These are phyloP conservation scores for Xenops minutus DNA, from an alignment of 2,797 vertebrate genomes.

Conservation along the genomic window DNA sequence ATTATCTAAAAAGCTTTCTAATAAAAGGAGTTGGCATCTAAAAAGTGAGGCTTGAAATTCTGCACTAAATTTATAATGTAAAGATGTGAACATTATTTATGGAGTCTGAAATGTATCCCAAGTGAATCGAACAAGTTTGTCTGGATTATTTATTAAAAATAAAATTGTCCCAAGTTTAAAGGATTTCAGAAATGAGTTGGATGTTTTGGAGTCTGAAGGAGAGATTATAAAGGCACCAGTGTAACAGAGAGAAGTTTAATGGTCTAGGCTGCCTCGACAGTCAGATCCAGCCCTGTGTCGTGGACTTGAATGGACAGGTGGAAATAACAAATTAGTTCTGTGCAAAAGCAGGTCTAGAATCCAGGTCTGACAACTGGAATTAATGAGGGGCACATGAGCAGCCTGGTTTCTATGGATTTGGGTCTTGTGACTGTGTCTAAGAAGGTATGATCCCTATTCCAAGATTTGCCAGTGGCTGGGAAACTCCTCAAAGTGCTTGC, in stretches of 20 bases:
- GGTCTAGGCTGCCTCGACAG: neutral
- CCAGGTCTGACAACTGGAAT: neutral
- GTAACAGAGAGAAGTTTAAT: neutral
- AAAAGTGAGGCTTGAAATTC: neutral
- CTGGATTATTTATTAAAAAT: neutral
- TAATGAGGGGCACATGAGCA: neutral
- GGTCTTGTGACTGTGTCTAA: neutral
- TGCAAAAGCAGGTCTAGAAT: neutral
- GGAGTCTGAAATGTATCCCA: neutral
- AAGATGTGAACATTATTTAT: neutral
- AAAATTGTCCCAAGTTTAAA: neutral
- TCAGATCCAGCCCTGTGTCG: neutral
- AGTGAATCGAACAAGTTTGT: neutral
- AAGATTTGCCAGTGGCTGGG: neutral
- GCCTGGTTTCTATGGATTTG: neutral
- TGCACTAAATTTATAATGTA: neutral
- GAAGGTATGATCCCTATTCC: neutral
- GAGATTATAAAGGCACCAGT: neutral
- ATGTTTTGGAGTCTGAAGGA: neutral
- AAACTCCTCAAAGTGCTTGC: neutral
- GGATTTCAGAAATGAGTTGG: neutral
- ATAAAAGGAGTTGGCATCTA: neutral
- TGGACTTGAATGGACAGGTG: neutral
- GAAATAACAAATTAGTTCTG: neutral
- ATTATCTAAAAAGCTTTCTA: constrained; percentile 22